phyloP scores from a whole-genome alignment of 1,140 invertebrate genomes.

The Bilobella aurantiaca region DNA sequence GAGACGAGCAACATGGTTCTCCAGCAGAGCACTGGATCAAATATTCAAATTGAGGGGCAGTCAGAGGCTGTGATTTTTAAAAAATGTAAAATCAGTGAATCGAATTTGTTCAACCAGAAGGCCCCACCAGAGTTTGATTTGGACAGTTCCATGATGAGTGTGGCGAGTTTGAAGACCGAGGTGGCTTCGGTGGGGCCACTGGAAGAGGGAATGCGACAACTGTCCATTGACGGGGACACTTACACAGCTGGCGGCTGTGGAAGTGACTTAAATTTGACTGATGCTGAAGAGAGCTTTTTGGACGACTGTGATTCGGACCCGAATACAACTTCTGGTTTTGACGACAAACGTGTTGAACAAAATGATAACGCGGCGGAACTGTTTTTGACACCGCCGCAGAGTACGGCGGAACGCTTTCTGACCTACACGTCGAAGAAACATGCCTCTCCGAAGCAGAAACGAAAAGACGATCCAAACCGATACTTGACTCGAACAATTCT shows the following conservation, averaged over 20 bases:
- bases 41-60: background rate
- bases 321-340: background rate
- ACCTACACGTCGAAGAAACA: background rate
- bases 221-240: slow-evolving; percentile 3
- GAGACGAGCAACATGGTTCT: background rate
- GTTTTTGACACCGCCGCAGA: background rate
- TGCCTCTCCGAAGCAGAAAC: background rate
- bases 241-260: background rate
- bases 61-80: background rate
- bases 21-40: background rate
- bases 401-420: background rate
- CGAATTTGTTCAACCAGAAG: slow-evolving; percentile 5
- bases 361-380: background rate
- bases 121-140: background rate
- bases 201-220: background rate
- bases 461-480: slow-evolving; percentile 2
- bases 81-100: background rate
- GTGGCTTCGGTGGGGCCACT: background rate
- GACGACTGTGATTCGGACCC: background rate
- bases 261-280: background rate
- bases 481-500: slow-evolving; percentile 10
- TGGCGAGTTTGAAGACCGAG: slow-evolving; percentile 8
- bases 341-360: background rate
- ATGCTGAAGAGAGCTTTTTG: slow-evolving; percentile 4
- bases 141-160: slow-evolving; percentile 14